Evolutionary conservation across 2,888 invertebrate genomes (phyloP).

Genomic region (Dolichomitus sp.): DNA sequence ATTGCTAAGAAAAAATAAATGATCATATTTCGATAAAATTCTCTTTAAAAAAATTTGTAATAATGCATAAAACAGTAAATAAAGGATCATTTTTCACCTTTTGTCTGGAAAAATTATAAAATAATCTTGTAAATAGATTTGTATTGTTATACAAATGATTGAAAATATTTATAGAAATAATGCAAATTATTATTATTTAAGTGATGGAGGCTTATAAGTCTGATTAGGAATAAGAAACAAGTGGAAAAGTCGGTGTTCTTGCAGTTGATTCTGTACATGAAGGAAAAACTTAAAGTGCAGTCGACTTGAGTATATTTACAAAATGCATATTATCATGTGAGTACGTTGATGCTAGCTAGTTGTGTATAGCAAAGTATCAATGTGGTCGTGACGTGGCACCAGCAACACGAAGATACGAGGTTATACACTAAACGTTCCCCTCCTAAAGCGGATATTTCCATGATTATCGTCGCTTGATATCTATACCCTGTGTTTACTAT

Average conservation of each 20-base stretch:
- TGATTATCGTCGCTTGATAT: conserved; percentile 78
- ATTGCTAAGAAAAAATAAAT: too few relatives aligned
- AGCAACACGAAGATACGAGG: conserved; percentile 46
- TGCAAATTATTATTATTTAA: too few relatives aligned
- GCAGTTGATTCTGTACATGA: conserved; percentile 7
- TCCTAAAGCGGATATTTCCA: conserved; percentile 72
- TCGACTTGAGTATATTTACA: conserved; percentile 8
- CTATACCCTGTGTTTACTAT: conserved; percentile 63
- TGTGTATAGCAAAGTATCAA: conserved; percentile 23
- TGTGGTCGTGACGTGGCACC: conserved; percentile 32
- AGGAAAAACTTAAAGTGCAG: conserved; percentile 31
- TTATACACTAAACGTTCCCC: conserved; percentile 67
- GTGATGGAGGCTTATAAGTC: too few relatives aligned
- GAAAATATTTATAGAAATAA: too few relatives aligned
- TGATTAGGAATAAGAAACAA: conserved; percentile 1
- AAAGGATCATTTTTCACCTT: too few relatives aligned
- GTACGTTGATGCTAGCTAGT: conserved; percentile 2
- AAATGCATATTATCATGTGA: conserved; percentile 15
- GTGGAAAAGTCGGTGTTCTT: background rate
- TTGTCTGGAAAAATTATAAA: too few relatives aligned
- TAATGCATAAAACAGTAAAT: too few relatives aligned
- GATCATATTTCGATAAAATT: too few relatives aligned
- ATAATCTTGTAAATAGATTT: too few relatives aligned
- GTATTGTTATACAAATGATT: too few relatives aligned
- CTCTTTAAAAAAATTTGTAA: too few relatives aligned